Base-by-base conservation (phyloP, 2,113 vertebrate genomes). In the Anoura caudifer region DNA sequence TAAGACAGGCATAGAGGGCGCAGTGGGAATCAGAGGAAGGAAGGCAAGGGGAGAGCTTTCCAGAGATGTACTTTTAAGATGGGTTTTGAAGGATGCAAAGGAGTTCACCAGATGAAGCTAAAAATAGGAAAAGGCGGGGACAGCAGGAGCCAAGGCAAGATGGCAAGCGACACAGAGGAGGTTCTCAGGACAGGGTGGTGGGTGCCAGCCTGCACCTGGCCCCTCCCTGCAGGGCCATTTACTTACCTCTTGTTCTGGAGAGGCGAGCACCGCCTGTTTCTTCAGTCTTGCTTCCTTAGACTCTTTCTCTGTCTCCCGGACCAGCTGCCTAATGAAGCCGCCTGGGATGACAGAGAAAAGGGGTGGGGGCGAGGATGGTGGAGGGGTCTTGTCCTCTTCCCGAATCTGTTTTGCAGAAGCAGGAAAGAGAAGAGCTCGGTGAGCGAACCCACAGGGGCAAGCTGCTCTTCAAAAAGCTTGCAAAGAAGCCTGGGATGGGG, bases 301-400 rank as follows among this genome's bases (percentile, higher is more conserved):
- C 96, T 99, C 99, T 96, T 99, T 99, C 98, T 99, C 99, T 0
- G 99, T 99, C 86, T 99, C 99, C 93, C 99, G 97, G 91, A 99
- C 99, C 1, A 99, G 99, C 97, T 99, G 99, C 95, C 98, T 99
- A 97, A 99, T 99, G 99, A 99, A 99, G 1, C 99, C 99, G 24
- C 99, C 99, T 0, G 99, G 99, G 77, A 99, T 98, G 43, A 98
- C 98, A 0, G 99, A 99, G 89, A 99, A 98, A 0, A 99, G 98
- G 0, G 99, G 98, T 0, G 99, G 99, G 0, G 99, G 98, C 0
- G 98, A 98, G 0, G 99, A 96, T 0, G 98, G 96, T 0, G 98
- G 96, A 0, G 98, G 98, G 22, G 98, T 98, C 94, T 98, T 99
- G 87, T 99, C 99, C 98, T 99, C 99, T 94, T 99, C 99, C 97